phyloP scores from a whole-genome alignment of 2,888 invertebrate genomes.

The Ectemnius cavifrons region DNA sequence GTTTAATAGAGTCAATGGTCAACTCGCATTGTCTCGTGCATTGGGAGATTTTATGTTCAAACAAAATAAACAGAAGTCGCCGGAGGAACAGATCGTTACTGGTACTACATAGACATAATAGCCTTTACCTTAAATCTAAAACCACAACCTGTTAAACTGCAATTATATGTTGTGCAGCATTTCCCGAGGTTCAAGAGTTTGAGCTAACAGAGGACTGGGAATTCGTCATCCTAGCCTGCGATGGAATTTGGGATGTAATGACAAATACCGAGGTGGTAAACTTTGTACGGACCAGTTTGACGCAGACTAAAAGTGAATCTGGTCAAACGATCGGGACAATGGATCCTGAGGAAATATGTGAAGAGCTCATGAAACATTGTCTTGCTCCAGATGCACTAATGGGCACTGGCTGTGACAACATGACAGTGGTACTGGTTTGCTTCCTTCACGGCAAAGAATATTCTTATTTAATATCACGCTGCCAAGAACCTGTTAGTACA shows the following conservation, averaged over 20 bases:
- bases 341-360: conserved; percentile 97
- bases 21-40: conserved; percentile 96
- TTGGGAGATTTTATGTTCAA: conserved; percentile 99
- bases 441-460: conserved; percentile 83
- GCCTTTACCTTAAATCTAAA: neutral
- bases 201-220: conserved; percentile 94
- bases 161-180: conserved; percentile 82
- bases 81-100: conserved; percentile 98
- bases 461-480: conserved; percentile 74
- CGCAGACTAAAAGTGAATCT: conserved; percentile 52
- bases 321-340: conserved; percentile 82
- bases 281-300: conserved; percentile 91
- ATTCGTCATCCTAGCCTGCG: conserved; percentile 97
- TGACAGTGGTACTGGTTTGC: conserved; percentile 96
- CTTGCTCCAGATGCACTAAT: conserved; percentile 98
- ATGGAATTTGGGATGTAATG: conserved; percentile 99
- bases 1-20: conserved; percentile 98
- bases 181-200: conserved; percentile 92
- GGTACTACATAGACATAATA: conserved; percentile 80
- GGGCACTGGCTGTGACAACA: conserved; percentile 99
- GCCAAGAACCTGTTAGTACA: conserved; percentile 50
- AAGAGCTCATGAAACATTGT: conserved; percentile 95
- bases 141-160: conserved; percentile 27
- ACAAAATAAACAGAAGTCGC: conserved; percentile 88
- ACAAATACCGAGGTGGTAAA: conserved; percentile 95